Evolutionary conservation across 2,113 vertebrate species (phyloP), one percentile per base, ranked within the genome.

Genomic region (Passer montanus): DNA sequence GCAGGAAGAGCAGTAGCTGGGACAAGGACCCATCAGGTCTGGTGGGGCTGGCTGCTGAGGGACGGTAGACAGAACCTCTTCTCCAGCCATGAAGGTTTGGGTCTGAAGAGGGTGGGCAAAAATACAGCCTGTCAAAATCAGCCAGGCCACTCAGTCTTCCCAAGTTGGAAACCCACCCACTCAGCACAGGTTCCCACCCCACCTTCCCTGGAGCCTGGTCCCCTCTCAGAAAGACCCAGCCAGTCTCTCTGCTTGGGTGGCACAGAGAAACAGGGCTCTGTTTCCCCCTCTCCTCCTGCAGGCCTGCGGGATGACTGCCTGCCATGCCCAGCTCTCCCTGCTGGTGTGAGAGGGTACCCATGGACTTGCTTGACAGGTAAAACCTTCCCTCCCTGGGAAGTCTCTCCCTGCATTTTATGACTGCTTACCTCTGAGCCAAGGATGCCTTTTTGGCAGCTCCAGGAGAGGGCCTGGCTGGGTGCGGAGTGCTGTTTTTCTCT

Each of bases 351-450:
- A 95, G 74, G 39, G 43, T 70, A 69, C 30, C 64, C 16, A 3
- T 26, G 66, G 80, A 93, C 84, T 89, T 64, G 92, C 90, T 89
- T 0, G 1, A 76, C 90, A 84, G 96, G 93, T 94, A 93, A 59
- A 93, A 91, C 93, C 74, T 89, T 95, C 39, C 39, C 52, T 91
- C 64, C 55, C 43, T 87, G 87, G 66, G 93, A 96, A 95, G 66
- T 93, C 23, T 89, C 64, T 86, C 28, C 64, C 68, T 60, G 63
- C 2, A 1, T 70, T 91, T 95, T 95, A 92, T 41, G 56, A 67
- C 67, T 91, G 79, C 33, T 68, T 86, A 55, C 64, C 73, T 95
- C 55, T 58, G 46, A 94, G 93, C 91, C 93, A 95, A 95, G 43
- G 93, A 67, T 87, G 76, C 31, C 80, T 94, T 89, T 80, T 46